phyloP scores from a whole-genome alignment of 2,888 invertebrate species.

The Palloptera scutellata region DNA sequence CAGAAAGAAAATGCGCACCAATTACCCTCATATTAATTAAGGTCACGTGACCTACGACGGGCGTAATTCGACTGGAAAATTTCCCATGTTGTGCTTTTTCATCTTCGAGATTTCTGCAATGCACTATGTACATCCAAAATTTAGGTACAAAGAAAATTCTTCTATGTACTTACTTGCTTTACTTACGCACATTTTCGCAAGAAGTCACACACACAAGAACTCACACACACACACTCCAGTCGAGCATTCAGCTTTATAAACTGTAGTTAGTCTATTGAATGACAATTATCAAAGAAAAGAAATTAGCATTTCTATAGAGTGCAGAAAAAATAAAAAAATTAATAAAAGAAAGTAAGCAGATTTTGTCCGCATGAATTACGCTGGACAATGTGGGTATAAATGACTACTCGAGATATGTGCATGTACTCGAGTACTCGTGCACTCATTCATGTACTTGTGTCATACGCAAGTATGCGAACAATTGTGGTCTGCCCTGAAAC shows the following conservation, averaged over 20 bases:
- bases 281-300: no score
- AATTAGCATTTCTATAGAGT: conserved; percentile 6
- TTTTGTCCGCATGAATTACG: conserved; percentile 36
- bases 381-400: conserved; percentile 40
- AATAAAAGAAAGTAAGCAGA: not conserved
- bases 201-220: conserved; percentile 15
- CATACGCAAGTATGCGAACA: not conserved
- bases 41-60: conserved; percentile 38
- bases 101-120: not conserved
- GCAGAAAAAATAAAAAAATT: no score
- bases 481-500: not conserved
- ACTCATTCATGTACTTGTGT: not conserved
- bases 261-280: no score
- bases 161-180: not conserved
- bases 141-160: no score
- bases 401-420: conserved; percentile 12
- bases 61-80: not conserved
- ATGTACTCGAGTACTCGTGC: conserved; percentile 16
- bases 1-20: conserved; percentile 23
- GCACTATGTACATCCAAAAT: no score
- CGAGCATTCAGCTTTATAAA: no score
- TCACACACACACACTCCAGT: not conserved
- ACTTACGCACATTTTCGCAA: conserved; percentile 15
- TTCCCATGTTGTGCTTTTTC: not conserved
- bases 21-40: conserved; percentile 37